phyloP scores from a whole-genome alignment of 1,140 invertebrate genomes.

The Drosophila orena region DNA sequence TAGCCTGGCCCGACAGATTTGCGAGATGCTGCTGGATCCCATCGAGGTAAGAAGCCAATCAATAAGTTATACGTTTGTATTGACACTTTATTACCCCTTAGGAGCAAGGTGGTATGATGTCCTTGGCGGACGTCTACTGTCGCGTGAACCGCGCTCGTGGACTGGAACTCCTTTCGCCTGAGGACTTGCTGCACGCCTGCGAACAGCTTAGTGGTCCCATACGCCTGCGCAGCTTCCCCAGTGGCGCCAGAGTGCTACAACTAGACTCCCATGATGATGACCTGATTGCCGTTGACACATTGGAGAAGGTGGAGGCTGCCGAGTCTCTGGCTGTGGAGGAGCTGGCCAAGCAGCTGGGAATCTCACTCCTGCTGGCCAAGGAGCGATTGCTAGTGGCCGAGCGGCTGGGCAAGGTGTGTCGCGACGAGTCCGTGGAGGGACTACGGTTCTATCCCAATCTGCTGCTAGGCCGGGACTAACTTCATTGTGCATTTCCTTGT shows the following conservation, averaged over 20 bases:
- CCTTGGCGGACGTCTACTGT: constrained; percentile 98
- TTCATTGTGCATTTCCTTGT: constrained; percentile 5
- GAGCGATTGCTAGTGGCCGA: constrained; percentile 94
- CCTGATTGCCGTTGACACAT: constrained; percentile 90
- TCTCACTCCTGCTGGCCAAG: constrained; percentile 95
- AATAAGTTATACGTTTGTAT: too few species aligned
- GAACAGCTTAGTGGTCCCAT: constrained; percentile 90
- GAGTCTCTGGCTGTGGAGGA: constrained; percentile 93
- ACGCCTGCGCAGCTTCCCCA: constrained; percentile 93
- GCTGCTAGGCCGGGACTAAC: constrained; percentile 86
- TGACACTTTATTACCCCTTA: constrained; percentile 66
- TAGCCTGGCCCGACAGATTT: constrained; percentile 94
- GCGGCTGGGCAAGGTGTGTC: constrained; percentile 92
- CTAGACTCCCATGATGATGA: constrained; percentile 91
- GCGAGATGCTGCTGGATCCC: constrained; percentile 92
- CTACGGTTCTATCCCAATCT: constrained; percentile 96
- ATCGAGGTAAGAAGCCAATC: constrained; percentile 88
- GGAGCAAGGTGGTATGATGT: constrained; percentile 98
- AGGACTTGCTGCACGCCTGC: constrained; percentile 97
- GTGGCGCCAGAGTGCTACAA: constrained; percentile 96
- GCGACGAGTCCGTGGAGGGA: constrained; percentile 97
- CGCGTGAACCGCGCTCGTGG: constrained; percentile 96
- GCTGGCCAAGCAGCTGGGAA: constrained; percentile 91
- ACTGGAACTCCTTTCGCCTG: constrained; percentile 95
- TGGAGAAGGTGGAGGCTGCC: constrained; percentile 90